These are phyloP conservation scores for Metacarcinus magister DNA, from an alignment of 2,888 invertebrate genomes.

Conservation along the genomic window DNA sequence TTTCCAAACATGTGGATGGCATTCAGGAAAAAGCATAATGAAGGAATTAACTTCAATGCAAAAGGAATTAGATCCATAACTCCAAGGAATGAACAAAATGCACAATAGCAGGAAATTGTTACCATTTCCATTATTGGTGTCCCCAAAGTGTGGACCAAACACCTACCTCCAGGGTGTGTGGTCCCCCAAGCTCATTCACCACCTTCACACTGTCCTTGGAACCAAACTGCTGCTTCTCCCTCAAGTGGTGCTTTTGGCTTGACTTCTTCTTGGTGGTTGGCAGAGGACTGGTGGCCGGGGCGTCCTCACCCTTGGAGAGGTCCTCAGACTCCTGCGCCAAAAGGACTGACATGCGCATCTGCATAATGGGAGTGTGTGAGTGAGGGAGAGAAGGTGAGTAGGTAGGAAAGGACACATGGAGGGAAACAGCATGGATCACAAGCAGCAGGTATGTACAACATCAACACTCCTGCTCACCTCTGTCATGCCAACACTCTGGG, in stretches of 20 bases:
- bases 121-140: too few relatives aligned
- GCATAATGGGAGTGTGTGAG: background rate
- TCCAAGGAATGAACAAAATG: too few relatives aligned
- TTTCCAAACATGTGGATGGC: too few relatives aligned
- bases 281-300: background rate
- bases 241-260: slow-evolving; percentile 65
- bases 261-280: slow-evolving; percentile 68
- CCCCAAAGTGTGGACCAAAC: too few relatives aligned
- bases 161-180: slow-evolving; percentile 65
- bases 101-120: too few relatives aligned
- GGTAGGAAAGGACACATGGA: background rate
- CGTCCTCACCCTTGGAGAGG: slow-evolving; percentile 22
- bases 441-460: background rate
- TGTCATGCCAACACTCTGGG: background rate
- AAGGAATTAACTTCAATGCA: too few relatives aligned
- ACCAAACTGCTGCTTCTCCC: slow-evolving; percentile 66
- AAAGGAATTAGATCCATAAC: too few relatives aligned
- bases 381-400: background rate
- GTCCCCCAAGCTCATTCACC: slow-evolving; percentile 75
- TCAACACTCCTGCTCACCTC: slow-evolving; percentile 27
- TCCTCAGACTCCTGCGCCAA: slow-evolving; percentile 76
- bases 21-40: too few relatives aligned
- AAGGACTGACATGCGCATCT: slow-evolving; percentile 78
- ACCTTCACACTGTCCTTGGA: slow-evolving; percentile 77
- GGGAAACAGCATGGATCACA: background rate